A percentile compares a stretch with the other conserved stretches of the same genome.
These are phyloP conservation scores for Opisthograptis luteolata DNA, from an alignment of 2,888 invertebrate genomes.

Conservation along the genomic window DNA sequence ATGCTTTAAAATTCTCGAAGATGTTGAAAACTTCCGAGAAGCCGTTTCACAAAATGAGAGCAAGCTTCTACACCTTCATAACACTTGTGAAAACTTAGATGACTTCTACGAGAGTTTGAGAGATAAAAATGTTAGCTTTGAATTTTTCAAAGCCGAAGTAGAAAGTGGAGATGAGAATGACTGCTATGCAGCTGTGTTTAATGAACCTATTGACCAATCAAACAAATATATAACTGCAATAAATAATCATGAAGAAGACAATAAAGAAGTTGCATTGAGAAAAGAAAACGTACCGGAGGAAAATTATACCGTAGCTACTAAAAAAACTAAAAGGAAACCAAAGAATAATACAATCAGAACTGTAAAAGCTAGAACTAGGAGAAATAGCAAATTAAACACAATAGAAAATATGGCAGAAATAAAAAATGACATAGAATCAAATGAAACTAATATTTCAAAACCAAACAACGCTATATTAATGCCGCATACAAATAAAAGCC, in stretches of 20 bases:
- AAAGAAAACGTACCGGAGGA: background rate
- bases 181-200: background rate
- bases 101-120: conserved; percentile 38
- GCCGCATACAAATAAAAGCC: background rate
- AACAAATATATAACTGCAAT: background rate
- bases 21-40: conserved; percentile 46
- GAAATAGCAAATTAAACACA: background rate
- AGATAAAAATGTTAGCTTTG: conserved; percentile 1
- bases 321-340: background rate
- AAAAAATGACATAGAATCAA: background rate
- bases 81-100: conserved; percentile 27
- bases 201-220: background rate
- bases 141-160: background rate
- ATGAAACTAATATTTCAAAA: background rate
- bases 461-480: background rate
- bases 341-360: background rate
- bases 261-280: background rate
- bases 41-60: conserved; percentile 50
- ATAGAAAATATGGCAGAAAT: background rate
- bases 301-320: too few species aligned
- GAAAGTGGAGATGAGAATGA: background rate
- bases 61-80: conserved; percentile 40
- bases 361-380: background rate
- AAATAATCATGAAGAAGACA: background rate
- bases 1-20: conserved; percentile 51